Conservation (phyloP, 1,140 invertebrate genomes). For the Cydia splendana region DNA sequence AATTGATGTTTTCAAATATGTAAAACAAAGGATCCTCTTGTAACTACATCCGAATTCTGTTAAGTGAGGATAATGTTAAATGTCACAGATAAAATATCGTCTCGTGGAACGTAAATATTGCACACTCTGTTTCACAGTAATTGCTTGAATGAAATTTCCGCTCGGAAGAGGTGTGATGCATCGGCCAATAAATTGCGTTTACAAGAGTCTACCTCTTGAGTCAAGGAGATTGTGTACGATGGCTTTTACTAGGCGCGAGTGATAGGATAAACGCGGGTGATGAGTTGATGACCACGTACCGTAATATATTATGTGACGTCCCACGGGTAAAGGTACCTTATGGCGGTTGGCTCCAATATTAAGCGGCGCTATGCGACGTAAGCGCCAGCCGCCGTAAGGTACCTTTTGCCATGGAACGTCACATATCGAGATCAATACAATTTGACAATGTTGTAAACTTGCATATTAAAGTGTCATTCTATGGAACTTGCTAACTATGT, state of each 20-base stretch:
- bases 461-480: no score
- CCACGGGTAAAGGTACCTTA: no score
- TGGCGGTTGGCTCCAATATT: no score
- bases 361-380: no score
- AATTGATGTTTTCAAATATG: neutral
- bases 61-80: constrained; percentile 3
- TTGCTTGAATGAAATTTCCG: constrained; percentile 43
- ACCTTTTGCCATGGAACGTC: no score
- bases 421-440: neutral
- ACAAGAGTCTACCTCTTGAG: constrained; percentile 44
- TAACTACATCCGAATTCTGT: constrained; percentile 1
- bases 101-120: constrained; percentile 26
- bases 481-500: no score
- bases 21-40: constrained; percentile 9
- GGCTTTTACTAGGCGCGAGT: constrained; percentile 12
- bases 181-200: constrained; percentile 55
- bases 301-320: no score
- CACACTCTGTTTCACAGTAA: constrained; percentile 33
- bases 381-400: no score
- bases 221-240: constrained; percentile 45
- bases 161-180: constrained; percentile 51
- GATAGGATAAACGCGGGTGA: neutral
- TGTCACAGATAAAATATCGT: constrained; percentile 13
- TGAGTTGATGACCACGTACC: neutral
- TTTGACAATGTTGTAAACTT: neutral